Evolutionary conservation across 1,140 invertebrate genomes (phyloP).

Genomic region (Pachyrhynchus sulphureomaculatus): DNA sequence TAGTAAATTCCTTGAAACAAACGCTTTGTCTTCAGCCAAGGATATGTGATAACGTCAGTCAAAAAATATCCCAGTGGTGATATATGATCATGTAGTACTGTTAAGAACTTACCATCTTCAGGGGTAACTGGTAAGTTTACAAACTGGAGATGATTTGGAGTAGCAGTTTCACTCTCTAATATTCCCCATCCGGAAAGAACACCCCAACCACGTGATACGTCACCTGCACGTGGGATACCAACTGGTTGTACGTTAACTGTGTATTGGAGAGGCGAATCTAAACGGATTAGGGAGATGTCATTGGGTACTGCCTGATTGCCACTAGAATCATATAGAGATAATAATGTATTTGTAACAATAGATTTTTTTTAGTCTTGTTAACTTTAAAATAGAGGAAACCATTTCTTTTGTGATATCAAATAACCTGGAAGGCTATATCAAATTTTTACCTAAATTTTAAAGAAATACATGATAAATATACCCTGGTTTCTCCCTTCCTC

Average conservation of each 20-base stretch:
- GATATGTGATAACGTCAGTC: no score
- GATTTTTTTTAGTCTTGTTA: no score
- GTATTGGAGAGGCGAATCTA: background rate
- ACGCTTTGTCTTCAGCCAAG: no score
- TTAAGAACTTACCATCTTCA: constrained; percentile 4
- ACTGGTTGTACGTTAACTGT: constrained; percentile 54
- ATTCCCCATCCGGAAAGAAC: constrained; percentile 52
- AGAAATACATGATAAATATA: no score
- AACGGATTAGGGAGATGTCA: constrained; percentile 64
- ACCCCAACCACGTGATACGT: constrained; percentile 39
- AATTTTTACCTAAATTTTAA: no score
- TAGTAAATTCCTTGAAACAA: no score
- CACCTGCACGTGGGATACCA: constrained; percentile 51
- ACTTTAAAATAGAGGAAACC: no score
- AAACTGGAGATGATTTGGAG: constrained; percentile 39
- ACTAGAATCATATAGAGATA: constrained; percentile 23
- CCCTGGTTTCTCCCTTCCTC: no score
- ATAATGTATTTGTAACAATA: background rate
- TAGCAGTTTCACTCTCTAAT: constrained; percentile 35
- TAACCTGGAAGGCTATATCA: no score
- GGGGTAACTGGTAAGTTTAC: background rate
- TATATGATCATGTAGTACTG: no score
- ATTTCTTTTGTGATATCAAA: no score
- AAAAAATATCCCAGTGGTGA: no score
- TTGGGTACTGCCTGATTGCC: constrained; percentile 54